phyloP scores from a whole-genome alignment of 2,888 invertebrate genomes.

The Hydroisotoma schaefferi region DNA sequence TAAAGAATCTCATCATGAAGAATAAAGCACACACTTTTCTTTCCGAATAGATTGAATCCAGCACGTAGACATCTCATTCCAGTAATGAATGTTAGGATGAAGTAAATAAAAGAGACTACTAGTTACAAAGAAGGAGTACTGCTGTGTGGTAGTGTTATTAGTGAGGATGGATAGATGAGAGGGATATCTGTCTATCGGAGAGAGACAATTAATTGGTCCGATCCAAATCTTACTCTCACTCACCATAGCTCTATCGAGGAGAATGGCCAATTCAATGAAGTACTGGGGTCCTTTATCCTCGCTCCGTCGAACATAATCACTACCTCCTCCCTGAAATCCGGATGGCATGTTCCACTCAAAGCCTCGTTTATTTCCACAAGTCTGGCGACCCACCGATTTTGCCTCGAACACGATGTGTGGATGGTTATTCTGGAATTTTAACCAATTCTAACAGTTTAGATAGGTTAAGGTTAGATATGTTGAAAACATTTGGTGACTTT shows the following conservation, averaged over 20 bases:
- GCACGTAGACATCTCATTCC: background rate
- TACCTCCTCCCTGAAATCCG: slow-evolving; percentile 30
- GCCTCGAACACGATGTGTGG: slow-evolving; percentile 97
- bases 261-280: slow-evolving; percentile 84
- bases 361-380: slow-evolving; percentile 78
- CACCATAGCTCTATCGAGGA: slow-evolving; percentile 93
- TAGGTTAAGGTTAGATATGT: too few species aligned
- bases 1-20: too few species aligned
- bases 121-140: background rate
- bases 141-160: too few species aligned
- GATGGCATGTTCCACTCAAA: slow-evolving; percentile 64
- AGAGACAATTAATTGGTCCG: slow-evolving; percentile 16
- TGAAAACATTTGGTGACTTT: too few species aligned
- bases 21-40: too few species aligned
- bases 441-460: too few species aligned
- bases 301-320: slow-evolving; percentile 50
- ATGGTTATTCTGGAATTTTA: slow-evolving; percentile 75
- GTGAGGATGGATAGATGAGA: background rate
- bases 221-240: slow-evolving; percentile 49
- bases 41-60: background rate
- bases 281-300: slow-evolving; percentile 76
- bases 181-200: slow-evolving; percentile 7
- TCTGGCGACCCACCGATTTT: slow-evolving; percentile 82
- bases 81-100: background rate
- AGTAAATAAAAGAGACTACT: background rate